A percentile compares a stretch with the other conserved stretches of the same genome.
Conservation (phyloP, 1,140 invertebrate species). For the Drosophila nasuta region DNA sequence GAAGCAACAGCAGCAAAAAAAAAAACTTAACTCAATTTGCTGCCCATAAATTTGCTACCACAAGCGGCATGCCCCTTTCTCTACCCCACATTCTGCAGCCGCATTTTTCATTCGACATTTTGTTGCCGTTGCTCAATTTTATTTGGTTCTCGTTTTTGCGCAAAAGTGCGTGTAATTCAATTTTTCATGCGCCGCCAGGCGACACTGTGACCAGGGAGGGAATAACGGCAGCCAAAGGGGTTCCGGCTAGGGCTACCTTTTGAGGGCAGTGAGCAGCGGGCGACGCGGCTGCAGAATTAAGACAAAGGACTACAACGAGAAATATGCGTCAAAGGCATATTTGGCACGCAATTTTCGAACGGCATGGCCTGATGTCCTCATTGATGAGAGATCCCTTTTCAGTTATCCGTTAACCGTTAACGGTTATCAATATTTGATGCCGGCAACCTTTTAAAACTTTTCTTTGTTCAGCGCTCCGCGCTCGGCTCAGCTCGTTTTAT, state of each 20-base stretch:
- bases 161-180: slow-evolving; percentile 82
- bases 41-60: slow-evolving; percentile 75
- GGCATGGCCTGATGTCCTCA: slow-evolving; percentile 51
- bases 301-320: slow-evolving; percentile 62
- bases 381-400: slow-evolving; percentile 74
- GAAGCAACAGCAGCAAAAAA: background rate
- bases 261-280: background rate
- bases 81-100: slow-evolving; percentile 29
- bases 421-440: slow-evolving; percentile 76
- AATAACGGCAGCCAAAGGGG: background rate
- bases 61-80: slow-evolving; percentile 37
- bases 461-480: slow-evolving; percentile 3
- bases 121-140: slow-evolving; percentile 49
- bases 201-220: slow-evolving; percentile 31
- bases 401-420: slow-evolving; percentile 47
- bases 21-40: slow-evolving; percentile 77
- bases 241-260: slow-evolving; percentile 37
- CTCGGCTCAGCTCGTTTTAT: slow-evolving; percentile 39
- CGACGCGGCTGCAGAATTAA: slow-evolving; percentile 41
- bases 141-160: slow-evolving; percentile 70
- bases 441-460: slow-evolving; percentile 60
- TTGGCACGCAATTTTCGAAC: slow-evolving; percentile 68
- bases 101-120: slow-evolving; percentile 74
- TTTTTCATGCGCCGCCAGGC: slow-evolving; percentile 70
- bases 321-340: slow-evolving; percentile 79